Evolutionary conservation across 2,113 vertebrate genomes (phyloP).

Genomic region (Lampris megalopsis): DNA sequence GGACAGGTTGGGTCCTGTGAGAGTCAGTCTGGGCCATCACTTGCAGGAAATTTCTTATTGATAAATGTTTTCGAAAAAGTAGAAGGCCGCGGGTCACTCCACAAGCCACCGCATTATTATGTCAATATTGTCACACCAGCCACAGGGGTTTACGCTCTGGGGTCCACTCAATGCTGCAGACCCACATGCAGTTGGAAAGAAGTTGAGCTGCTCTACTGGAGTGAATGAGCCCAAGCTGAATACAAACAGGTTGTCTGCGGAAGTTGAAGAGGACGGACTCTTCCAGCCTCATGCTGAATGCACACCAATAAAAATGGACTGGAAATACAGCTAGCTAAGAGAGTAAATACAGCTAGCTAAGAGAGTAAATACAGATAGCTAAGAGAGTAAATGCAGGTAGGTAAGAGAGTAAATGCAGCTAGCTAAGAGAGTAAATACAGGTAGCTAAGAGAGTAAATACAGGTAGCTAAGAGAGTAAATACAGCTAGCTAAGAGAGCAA

Average conservation of each 20-base stretch:
- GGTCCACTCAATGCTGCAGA: background rate
- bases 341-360: no score
- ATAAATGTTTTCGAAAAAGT: conserved; percentile 29
- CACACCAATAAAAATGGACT: no score
- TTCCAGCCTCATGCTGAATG: no score
- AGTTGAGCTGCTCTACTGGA: background rate
- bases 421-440: no score
- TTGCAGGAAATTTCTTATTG: conserved; percentile 14
- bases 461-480: no score
- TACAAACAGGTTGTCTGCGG: background rate
- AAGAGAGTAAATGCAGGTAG: no score
- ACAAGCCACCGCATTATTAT: conserved; percentile 6
- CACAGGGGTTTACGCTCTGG: background rate
- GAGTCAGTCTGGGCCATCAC: conserved; percentile 19
- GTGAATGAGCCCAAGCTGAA: background rate
- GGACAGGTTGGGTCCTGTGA: no score
- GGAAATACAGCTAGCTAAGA: no score
- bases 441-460: no score
- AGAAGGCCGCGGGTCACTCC: conserved; percentile 3
- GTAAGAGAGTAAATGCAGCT: no score
- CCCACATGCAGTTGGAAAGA: background rate
- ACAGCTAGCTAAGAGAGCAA: no score
- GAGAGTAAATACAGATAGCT: no score
- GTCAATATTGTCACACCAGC: conserved; percentile 21
- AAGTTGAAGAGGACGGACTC: background rate